Base-by-base conservation (phyloP, 1,140 invertebrate genomes). In the Philaenus spumarius region DNA sequence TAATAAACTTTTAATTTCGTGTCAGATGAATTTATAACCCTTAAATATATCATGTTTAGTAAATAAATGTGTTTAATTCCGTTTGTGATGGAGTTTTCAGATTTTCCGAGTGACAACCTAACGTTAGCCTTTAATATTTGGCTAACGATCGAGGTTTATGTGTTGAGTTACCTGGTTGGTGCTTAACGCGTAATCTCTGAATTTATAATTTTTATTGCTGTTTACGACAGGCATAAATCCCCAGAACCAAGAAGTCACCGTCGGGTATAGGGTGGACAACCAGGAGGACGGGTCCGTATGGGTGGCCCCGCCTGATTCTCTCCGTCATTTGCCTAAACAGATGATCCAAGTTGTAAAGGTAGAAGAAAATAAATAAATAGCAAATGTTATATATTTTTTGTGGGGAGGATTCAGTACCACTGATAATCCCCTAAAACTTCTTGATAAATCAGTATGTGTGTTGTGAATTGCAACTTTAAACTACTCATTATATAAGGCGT, bases 241-340 rank as follows among this genome's bases (percentile, higher is more conserved):
- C 37, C 59, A 67, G 34, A 63, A 34, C 12, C 65, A 67, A 47
- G 72, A 76, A 61, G 67, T 69, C 55, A 75, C 71, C 6, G 76
- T 84, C 46, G 82, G 82, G 4, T 83, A 82, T 67, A 71, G 82
- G 3, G 68, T 78, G 54, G 75, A 78, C 40, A 72, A 73, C 37
- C 82, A 81, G 67, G 76, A 73, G 63, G 71, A 74, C 60, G 82
- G 82, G 14, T 74, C 70, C 1, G 73, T 75, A 55, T 67, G 66
- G 64, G 80, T 83, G 34, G 77, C 75, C 23, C 75, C 78, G 2
- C 67, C 77, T 12, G 68, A 73, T 22, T 71, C 77, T 42, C 74
- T 82, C 17, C 62, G 71, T 19, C 77, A 82, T 67, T 67, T 86
- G 34, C 73, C 78, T n/a, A 64, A 75, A 34, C 62, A 69, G 47